Evolutionary conservation across 2,888 invertebrate genomes (phyloP), one percentile per base, ranked within the genome.

Genomic region (Drosophila rubida): DNA sequence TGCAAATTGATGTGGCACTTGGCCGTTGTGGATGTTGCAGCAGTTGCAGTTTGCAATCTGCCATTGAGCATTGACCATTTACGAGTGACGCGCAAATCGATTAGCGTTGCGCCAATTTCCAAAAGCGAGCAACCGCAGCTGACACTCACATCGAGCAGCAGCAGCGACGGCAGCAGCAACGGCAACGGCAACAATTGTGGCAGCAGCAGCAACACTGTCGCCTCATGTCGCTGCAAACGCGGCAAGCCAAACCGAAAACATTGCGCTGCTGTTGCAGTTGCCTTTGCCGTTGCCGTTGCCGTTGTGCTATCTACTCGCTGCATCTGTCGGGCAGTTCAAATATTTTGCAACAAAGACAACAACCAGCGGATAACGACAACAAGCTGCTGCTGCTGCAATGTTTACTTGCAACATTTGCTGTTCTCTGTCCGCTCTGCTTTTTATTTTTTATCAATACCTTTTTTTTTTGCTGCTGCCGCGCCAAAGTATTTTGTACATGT

Each of bases 401-500:
- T 37, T 62, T 64, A 53, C 49, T 62, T 58, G 45, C 59, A 55
- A 51, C 68, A 42, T 51, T 67, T 70, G 22, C 14, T 27, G 41
- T 32, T 35, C 19, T 4, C 11, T 35, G 30, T 4, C 11, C 4
- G 4, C 7, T 25, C 14, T 9, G n/a, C 19, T 25, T 42, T 37
- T 42, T 61, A 54, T n/a, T 41, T 61, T 58, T 8, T 37, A 32
- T 37, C 37, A 37, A 50, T 53, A 45, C 19, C 1, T 2, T 19
- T 19, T 35, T 51, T 46, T 60, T n/a, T 32, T 27, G 30, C 30
- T 61, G 16, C 59, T 58, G 42, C 60, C 63, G 61, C 61, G 41
- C 59, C 77, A 85, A 81, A 74, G 86, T 74, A 82, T 81, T 81
- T 83, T 86, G 86, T 83, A 86, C 86, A 84, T 84, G 84, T 84